A percentile compares a stretch with the other conserved stretches of the same genome.
These are phyloP conservation scores for Spheniscus mendiculus DNA, from an alignment of 2,113 vertebrate genomes.

Conservation along the genomic window DNA sequence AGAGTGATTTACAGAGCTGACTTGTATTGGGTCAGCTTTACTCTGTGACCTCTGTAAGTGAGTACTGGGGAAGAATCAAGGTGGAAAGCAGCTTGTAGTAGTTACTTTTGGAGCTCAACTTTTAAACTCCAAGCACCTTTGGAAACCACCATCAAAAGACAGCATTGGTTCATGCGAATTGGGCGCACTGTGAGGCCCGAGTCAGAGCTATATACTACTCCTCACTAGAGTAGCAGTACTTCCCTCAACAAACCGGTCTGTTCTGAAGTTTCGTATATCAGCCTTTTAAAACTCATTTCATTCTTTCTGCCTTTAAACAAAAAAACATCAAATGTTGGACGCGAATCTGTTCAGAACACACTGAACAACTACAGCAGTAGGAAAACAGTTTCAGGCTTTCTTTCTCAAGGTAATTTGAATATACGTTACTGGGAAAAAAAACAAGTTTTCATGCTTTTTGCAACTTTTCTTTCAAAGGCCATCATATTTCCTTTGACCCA, in stretches of 20 bases:
- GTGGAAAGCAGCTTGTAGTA: background rate
- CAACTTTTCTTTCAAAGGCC: background rate
- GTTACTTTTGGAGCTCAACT: background rate
- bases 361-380: background rate
- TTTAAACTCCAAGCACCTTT: background rate
- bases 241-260: background rate
- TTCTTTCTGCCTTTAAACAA: background rate
- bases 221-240: background rate
- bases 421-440: background rate
- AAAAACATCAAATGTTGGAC: background rate
- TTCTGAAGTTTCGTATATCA: background rate
- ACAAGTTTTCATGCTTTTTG: background rate
- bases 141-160: background rate
- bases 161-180: fast-evolving
- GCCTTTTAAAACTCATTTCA: background rate
- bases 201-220: background rate
- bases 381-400: background rate
- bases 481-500: background rate
- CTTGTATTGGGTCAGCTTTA: background rate
- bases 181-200: background rate
- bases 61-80: background rate
- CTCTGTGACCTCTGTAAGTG: background rate
- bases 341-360: background rate
- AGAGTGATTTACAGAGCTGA: background rate
- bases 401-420: background rate